Conservation (phyloP, 2,888 invertebrate species). For the Zygogramma bicolorata region DNA sequence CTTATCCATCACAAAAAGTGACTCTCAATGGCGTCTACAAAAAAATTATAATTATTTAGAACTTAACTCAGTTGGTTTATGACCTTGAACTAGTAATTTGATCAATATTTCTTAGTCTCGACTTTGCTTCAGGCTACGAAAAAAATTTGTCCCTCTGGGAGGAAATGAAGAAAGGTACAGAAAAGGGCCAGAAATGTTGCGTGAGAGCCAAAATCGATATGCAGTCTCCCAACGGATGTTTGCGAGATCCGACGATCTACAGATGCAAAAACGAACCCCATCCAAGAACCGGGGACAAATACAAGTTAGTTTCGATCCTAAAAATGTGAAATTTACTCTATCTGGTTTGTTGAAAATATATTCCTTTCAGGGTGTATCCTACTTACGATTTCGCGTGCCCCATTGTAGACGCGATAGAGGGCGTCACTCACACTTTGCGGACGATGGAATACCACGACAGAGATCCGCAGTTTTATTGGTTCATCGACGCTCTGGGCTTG, state of each 20-base stretch:
- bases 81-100: too few relatives aligned
- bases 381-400: conserved; percentile 99
- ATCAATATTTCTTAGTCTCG: conserved; percentile 6
- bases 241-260: conserved; percentile 99
- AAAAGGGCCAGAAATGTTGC: conserved; percentile 87
- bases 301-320: conserved; percentile 82
- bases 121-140: conserved; percentile 71
- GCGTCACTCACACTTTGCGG: conserved; percentile 95
- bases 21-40: too few relatives aligned
- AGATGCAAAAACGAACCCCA: conserved; percentile 96
- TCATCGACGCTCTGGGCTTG: conserved; percentile 87
- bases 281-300: conserved; percentile 92
- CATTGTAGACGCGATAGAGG: conserved; percentile 97
- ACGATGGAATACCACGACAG: conserved; percentile 99
- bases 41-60: too few relatives aligned
- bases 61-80: too few relatives aligned
- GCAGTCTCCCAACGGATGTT: conserved; percentile 94
- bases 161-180: conserved; percentile 91
- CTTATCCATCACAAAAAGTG: too few relatives aligned
- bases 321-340: not conserved
- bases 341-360: conserved; percentile 10
- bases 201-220: conserved; percentile 98
- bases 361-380: conserved; percentile 88
- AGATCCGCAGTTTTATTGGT: conserved; percentile 98
- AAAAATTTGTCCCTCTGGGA: conserved; percentile 92